These are phyloP conservation scores for Subanguina moxae DNA, from an alignment of 1,140 invertebrate species.

Conservation along the genomic window DNA sequence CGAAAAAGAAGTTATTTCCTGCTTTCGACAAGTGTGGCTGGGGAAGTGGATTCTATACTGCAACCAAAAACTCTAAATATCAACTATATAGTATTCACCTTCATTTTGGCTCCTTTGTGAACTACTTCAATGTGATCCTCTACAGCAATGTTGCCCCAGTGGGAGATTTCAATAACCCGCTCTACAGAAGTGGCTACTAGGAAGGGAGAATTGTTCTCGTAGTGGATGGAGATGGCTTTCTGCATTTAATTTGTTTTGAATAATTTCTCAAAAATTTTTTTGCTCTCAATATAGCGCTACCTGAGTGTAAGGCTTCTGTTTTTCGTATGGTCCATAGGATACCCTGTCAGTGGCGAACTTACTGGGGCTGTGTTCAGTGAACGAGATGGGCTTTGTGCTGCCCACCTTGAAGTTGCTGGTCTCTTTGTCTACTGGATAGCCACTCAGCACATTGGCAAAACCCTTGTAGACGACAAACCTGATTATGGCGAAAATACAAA, in stretches of 20 bases:
- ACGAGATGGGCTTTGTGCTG: constrained; percentile 42
- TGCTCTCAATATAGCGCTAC: constrained; percentile 17
- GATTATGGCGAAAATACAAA: constrained; percentile 25
- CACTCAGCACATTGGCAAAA: constrained; percentile 35
- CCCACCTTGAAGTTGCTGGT: constrained; percentile 40
- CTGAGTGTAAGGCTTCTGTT: constrained; percentile 32
- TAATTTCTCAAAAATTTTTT: too few relatives aligned
- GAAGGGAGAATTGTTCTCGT: constrained; percentile 93
- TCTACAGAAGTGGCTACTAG: constrained; percentile 80
- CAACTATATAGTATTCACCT: too few relatives aligned
- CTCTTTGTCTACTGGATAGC: constrained; percentile 47
- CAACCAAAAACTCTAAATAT: constrained; percentile 8
- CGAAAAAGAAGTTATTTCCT: too few relatives aligned
- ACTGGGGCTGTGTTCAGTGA: constrained; percentile 37
- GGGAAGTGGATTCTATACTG: neutral
- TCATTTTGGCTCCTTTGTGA: constrained; percentile 82
- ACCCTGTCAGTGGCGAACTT: constrained; percentile 47
- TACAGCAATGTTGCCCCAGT: constrained; percentile 97
- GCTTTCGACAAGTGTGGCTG: too few relatives aligned
- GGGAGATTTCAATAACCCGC: constrained; percentile 86
- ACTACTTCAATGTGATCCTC: constrained; percentile 86
- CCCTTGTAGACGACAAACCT: constrained; percentile 52
- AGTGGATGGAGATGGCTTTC: constrained; percentile 69
- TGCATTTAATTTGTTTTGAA: constrained; percentile 20
- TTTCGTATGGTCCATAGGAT: constrained; percentile 54